Evolutionary conservation across 1,140 invertebrate species (phyloP), one percentile per base, ranked within the genome.

Genomic region (Diuraphis noxia): DNA sequence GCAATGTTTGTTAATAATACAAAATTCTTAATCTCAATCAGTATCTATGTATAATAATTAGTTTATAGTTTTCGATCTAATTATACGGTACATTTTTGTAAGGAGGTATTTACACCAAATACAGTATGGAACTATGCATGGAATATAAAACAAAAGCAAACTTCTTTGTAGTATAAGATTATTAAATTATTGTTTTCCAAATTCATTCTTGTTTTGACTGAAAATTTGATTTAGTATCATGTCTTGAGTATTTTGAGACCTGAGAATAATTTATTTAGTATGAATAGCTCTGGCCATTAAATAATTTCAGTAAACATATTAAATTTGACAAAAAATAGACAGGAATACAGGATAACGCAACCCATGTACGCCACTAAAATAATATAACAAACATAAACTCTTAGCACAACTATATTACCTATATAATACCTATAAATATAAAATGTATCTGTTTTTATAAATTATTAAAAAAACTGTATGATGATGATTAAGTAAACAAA

Each of bases 161-260:
- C 56, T 72, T 72, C 30, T 72, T 72, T 72, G 30, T 72, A 34
- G 17, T 72, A 17, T n/a, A 72, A n/a, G 56, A 72, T n/a, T 72
- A 72, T 72, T n/a, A 72, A 72, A 72, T 72, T 72, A 72, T 72
- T 72, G 56, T 72, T 72, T 72, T 72, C 34, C n/a, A 72, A 72
- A n/a, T 72, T 72, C 56, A n/a, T 72, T 72, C 56, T 72, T 72
- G 56, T 72, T 72, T 72, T 72, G 30, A 72, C 56, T 72, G 30
- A n/a, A n/a, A n/a, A 72, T 72, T 72, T 72, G n/a, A 72, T 72
- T 72, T 72, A 72, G 13, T 72, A 30, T n/a, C 56, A 13, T 63
- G 30, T 9, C 56, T 63, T 63, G 30, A n/a, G 56, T 72, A 72
- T 72, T n/a, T 5, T 72, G 30, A 72, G 30, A 72, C 30, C 10